These are phyloP conservation scores for Malacoraja senta DNA, from an alignment of 2,797 vertebrate species.

Conservation along the genomic window DNA sequence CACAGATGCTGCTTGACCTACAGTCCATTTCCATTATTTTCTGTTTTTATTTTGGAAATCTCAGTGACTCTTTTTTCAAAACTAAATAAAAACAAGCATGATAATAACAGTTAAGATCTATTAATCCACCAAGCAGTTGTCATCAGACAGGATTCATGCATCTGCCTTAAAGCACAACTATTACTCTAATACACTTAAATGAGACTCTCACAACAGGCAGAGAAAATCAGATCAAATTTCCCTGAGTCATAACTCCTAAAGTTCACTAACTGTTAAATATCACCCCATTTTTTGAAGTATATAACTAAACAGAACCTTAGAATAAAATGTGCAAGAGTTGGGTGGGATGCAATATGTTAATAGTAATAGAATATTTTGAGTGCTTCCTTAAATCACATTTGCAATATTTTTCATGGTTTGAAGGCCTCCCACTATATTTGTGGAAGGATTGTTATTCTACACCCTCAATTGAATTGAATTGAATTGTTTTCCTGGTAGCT, in stretches of 20 bases:
- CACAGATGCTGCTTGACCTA: no score
- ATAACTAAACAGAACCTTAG: neutral
- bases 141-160: neutral
- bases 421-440: neutral
- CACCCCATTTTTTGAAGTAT: neutral
- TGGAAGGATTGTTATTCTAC: neutral
- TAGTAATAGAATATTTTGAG: neutral
- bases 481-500: neutral
- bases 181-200: neutral
- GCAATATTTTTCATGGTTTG: neutral
- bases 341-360: neutral
- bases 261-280: neutral
- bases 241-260: slow-evolving; percentile 11
- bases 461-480: neutral
- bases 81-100: neutral
- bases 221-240: neutral
- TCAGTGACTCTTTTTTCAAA: neutral
- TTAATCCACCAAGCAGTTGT: neutral
- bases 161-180: neutral
- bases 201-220: neutral
- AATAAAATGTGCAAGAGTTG: neutral
- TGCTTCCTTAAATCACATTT: neutral
- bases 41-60: neutral
- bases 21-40: no score
- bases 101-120: neutral